Evolutionary conservation across 2,797 vertebrate species (phyloP).

Genomic region (Cynopterus sphinx): DNA sequence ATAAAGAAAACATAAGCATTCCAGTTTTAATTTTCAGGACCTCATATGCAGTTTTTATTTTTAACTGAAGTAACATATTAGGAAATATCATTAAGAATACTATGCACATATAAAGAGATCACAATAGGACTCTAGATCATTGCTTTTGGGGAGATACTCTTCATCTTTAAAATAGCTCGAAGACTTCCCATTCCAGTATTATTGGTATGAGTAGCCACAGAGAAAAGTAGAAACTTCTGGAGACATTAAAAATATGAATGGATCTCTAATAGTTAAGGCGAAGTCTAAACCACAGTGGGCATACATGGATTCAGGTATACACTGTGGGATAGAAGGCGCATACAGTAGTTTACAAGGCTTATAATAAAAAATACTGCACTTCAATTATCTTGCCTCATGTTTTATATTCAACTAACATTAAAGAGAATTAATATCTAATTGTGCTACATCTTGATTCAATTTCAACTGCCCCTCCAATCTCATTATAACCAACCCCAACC

Average conservation of each 20-base stretch:
- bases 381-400: conserved; percentile 68
- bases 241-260: neutral
- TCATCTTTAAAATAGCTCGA: neutral
- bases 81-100: neutral
- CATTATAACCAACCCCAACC: conserved; percentile 71
- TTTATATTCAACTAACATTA: conserved; percentile 76
- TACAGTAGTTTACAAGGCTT: conserved; percentile 56
- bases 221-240: neutral
- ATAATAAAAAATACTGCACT: conserved; percentile 73
- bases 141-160: neutral
- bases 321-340: neutral
- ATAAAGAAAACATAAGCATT: conserved; percentile 30
- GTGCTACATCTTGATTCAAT: conserved; percentile 73
- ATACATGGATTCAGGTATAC: neutral
- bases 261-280: neutral
- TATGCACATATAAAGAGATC: neutral
- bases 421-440: conserved; percentile 75
- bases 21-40: conserved; percentile 42
- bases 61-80: neutral
- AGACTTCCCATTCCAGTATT: neutral
- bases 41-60: neutral
- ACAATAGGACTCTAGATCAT: neutral
- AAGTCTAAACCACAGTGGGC: neutral
- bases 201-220: neutral
- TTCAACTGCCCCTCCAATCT: conserved; percentile 75